A percentile compares a stretch with the other conserved stretches of the same genome.
Conservation (phyloP, 2,113 vertebrate genomes). For the Hyperoodon ampullatus region DNA sequence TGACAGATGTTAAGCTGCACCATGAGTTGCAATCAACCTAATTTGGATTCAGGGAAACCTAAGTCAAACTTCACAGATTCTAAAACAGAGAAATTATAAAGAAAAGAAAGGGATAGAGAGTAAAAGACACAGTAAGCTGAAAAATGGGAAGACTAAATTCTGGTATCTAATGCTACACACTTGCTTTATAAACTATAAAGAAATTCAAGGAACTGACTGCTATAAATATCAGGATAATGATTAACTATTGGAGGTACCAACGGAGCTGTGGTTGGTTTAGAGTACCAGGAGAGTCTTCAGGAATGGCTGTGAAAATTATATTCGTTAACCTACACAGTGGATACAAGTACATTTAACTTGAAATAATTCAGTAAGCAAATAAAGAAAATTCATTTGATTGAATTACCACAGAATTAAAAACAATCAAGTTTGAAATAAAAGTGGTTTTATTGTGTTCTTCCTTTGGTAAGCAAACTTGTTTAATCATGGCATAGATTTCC, state of each 20-base stretch:
- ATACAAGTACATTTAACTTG: neutral
- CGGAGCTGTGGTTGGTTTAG: neutral
- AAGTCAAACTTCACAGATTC: neutral
- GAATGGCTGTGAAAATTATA: neutral
- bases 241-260: neutral
- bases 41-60: neutral
- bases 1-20: neutral
- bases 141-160: neutral
- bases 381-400: neutral
- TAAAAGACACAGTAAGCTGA: neutral
- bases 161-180: neutral
- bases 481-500: neutral
- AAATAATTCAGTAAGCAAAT: neutral
- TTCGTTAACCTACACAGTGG: accelerated
- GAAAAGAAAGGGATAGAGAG: neutral
- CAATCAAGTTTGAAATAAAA: neutral
- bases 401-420: neutral
- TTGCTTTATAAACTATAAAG: neutral
- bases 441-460: neutral
- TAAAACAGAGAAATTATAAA: neutral
- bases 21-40: neutral
- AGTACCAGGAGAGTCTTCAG: neutral
- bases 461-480: neutral
- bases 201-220: neutral
- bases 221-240: neutral